Evolutionary conservation across 2,113 vertebrate species (phyloP).

Genomic region (Ciconia stormi): DNA sequence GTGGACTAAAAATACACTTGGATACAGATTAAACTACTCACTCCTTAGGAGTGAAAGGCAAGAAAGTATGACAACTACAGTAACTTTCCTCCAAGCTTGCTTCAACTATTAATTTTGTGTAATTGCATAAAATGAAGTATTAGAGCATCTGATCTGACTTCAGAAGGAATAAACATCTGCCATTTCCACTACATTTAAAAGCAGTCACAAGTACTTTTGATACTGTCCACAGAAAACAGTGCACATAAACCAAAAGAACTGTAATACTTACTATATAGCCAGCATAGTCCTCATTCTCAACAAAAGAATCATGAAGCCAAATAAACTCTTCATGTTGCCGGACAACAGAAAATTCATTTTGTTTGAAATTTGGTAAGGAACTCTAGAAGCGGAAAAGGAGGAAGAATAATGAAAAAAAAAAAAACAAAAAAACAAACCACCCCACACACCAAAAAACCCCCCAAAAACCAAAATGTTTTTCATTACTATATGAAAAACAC

Average conservation of each 20-base stretch:
- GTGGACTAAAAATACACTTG: not conserved
- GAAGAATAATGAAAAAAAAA: not conserved
- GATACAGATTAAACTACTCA: not conserved
- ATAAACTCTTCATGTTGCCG: conserved; percentile 98
- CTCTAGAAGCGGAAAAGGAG: conserved; percentile 78
- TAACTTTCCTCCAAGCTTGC: not conserved
- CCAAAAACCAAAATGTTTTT: not conserved
- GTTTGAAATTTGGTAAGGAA: conserved; percentile 97
- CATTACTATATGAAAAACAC: not conserved
- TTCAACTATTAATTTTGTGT: not conserved
- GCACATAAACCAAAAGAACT: not conserved
- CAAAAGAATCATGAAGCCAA: conserved; percentile 98
- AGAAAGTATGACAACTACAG: not conserved
- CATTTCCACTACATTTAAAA: not conserved
- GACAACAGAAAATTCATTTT: conserved; percentile 97
- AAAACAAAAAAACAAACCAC: not conserved
- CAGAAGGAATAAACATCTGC: not conserved
- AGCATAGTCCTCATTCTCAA: conserved; percentile 98
- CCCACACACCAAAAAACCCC: too few relatives aligned
- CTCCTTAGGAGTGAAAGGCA: not conserved
- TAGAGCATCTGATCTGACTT: not conserved
- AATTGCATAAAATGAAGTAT: not conserved
- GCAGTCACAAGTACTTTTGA: not conserved
- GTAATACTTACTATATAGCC: conserved; percentile 93
- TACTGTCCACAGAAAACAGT: not conserved